phyloP scores from a whole-genome alignment of 2,888 invertebrate genomes.

The Andrena chrysosceles region DNA sequence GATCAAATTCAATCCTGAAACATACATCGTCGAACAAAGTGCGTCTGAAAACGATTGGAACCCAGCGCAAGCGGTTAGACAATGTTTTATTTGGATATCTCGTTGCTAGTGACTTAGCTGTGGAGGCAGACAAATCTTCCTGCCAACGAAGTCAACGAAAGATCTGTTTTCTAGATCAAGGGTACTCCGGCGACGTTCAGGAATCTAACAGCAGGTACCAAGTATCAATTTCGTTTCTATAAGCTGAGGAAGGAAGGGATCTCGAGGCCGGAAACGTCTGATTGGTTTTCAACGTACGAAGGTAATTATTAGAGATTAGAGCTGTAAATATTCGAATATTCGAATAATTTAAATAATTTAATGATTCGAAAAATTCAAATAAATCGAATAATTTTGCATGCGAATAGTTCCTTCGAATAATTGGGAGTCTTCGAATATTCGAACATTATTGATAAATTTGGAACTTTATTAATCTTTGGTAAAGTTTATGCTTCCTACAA shows the following conservation, averaged over 20 bases:
- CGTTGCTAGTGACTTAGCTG: no score
- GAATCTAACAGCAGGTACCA: constrained; percentile 73
- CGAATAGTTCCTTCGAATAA: no score
- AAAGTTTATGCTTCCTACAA: no score
- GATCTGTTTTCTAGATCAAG: constrained; percentile 66
- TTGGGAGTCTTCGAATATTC: no score
- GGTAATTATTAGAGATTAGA: constrained; percentile 53
- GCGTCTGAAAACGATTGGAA: constrained; percentile 45
- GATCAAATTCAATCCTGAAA: constrained; percentile 74
- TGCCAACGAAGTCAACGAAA: background rate
- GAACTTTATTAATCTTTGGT: no score
- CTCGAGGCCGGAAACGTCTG: constrained; percentile 72
- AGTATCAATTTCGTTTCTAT: constrained; percentile 78
- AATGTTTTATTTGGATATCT: background rate
- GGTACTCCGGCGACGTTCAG: constrained; percentile 68
- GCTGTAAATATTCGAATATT: no score
- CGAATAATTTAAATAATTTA: no score
- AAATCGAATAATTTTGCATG: no score
- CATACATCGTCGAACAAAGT: constrained; percentile 73
- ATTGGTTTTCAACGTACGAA: constrained; percentile 74
- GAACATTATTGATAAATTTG: no score
- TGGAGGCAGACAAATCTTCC: background rate
- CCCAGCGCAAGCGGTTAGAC: constrained; percentile 64
- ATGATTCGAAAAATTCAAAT: no score
- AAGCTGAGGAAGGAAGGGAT: constrained; percentile 70